phyloP scores from a whole-genome alignment of 2,888 invertebrate species.

The Clostera curtula region DNA sequence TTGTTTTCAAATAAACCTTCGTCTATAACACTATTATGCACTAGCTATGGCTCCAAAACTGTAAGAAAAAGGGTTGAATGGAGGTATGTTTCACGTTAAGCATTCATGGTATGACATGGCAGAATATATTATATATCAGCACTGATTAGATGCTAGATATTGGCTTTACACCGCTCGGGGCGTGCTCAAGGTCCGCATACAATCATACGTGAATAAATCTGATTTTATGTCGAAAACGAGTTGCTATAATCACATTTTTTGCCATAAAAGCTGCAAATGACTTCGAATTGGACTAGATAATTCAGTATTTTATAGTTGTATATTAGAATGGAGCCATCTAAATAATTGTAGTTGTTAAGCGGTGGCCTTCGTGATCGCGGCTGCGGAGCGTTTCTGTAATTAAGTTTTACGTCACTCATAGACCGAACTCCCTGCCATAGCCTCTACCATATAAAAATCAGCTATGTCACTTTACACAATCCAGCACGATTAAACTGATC shows the following conservation, averaged over 20 bases:
- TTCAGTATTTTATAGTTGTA: slow-evolving; percentile 49
- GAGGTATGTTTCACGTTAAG: too few relatives aligned
- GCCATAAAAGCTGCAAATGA: slow-evolving; percentile 42
- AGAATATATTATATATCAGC: too few relatives aligned
- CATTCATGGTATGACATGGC: too few relatives aligned
- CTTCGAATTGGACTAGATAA: slow-evolving; percentile 46
- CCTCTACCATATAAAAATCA: slow-evolving; percentile 56
- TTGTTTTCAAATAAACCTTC: too few relatives aligned
- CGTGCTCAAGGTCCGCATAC: slow-evolving; percentile 70
- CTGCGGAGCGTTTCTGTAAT: slow-evolving; percentile 64
- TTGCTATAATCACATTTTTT: slow-evolving; percentile 54
- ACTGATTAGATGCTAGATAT: too few relatives aligned
- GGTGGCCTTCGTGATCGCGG: slow-evolving; percentile 59
- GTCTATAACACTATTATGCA: too few relatives aligned
- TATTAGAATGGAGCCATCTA: slow-evolving; percentile 50
- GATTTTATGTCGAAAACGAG: slow-evolving; percentile 62
- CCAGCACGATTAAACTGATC: slow-evolving; percentile 20
- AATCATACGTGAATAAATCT: slow-evolving; percentile 69
- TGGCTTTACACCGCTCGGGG: too few relatives aligned
- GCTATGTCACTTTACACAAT: slow-evolving; percentile 49
- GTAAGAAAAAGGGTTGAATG: too few relatives aligned
- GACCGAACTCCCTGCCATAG: slow-evolving; percentile 64
- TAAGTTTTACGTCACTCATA: slow-evolving; percentile 70
- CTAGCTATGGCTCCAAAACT: too few relatives aligned
- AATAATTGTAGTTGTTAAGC: slow-evolving; percentile 64